Evolutionary conservation across 1,140 invertebrate species (phyloP), one percentile per base, ranked within the genome.

Genomic region (Sycophila sp.): DNA sequence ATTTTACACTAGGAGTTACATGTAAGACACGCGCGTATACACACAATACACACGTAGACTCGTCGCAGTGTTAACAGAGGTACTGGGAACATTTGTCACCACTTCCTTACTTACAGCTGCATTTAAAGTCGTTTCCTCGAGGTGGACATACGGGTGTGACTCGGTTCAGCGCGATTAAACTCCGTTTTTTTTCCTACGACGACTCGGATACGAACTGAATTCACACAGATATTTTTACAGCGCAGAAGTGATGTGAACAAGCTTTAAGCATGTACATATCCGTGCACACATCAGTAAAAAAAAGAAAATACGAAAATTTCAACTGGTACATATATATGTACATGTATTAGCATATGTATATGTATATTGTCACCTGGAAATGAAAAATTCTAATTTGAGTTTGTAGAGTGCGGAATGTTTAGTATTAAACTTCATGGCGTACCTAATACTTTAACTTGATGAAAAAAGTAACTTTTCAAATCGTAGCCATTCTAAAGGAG

Each of bases 401-500:
- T 63, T 63, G 49, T 7, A 30, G 47, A 7, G 34, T 10, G 59
- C 42, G 30, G 42, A 63, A 63, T 49, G 32, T 63, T 63, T 63
- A 63, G 28, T 63, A 63, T 63, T 63, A 63, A 47, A 63, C 42
- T 63, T 63, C 26, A 63, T 28, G 6, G 38, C 58, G 58, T 60
- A 60, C 58, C 58, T 63, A 63, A 63, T 22, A 63, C 42, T 49
- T 63, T 49, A 15, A 49, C 40, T 49, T 10, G 28, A 63, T 40
- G 49, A 49, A 63, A 17, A 51, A 51, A 63, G 45, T 63, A 49
- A 49, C n/a, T 51, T 63, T n/a, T 49, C 2, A 49, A 51, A 49
- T 34, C 24, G 22, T 13, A 34, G 24, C 10, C 6, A 22, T 47
- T 47, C n/a, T n/a, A n/a, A n/a, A n/a, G n/a, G n/a, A n/a, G n/a